These are phyloP conservation scores for Microtus obscurus DNA, from an alignment of 2,797 vertebrate genomes.

Conservation along the genomic window DNA sequence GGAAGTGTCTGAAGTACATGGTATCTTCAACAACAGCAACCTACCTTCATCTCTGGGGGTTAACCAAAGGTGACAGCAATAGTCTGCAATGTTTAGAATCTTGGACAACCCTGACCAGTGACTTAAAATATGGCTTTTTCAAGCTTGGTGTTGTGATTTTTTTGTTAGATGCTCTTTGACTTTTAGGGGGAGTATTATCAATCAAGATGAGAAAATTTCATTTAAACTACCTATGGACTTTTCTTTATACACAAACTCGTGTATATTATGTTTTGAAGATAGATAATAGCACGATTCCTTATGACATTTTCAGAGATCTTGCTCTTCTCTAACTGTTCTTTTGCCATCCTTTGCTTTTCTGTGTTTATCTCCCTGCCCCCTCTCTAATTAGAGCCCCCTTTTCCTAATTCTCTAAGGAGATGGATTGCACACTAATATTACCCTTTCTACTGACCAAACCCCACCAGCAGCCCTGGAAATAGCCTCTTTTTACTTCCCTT, in stretches of 20 bases:
- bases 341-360: background rate
- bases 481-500: background rate
- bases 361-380: background rate
- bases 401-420: background rate
- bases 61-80: background rate
- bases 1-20: background rate
- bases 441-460: background rate
- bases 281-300: background rate
- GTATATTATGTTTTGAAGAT: background rate
- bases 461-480: background rate
- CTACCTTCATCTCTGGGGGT: background rate
- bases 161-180: background rate
- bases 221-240: background rate
- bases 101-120: background rate
- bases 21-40: background rate
- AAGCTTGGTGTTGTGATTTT: background rate
- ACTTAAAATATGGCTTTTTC: background rate
- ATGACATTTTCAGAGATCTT: background rate
- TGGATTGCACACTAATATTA: background rate
- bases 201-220: background rate
- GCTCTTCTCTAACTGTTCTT: background rate
- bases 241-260: background rate
- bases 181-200: background rate
- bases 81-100: background rate
- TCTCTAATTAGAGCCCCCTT: background rate